These are phyloP conservation scores for Malacoctenus gilli DNA, from an alignment of 2,797 vertebrate genomes.

Conservation along the genomic window DNA sequence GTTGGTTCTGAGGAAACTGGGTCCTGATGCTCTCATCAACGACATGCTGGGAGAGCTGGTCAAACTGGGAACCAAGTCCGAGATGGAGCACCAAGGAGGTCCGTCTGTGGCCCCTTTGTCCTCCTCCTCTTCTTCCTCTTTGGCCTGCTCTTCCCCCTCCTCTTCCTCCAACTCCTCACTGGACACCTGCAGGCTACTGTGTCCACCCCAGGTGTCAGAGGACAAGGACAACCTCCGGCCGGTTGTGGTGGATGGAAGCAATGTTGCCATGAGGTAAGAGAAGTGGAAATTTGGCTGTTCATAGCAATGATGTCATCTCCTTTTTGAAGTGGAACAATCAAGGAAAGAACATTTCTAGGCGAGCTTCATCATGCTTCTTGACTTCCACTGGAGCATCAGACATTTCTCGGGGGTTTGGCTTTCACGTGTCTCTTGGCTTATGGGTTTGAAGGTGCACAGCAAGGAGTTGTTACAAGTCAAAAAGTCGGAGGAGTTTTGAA, in stretches of 20 bases:
- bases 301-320: too few relatives aligned
- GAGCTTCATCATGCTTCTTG: too few relatives aligned
- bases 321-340: too few relatives aligned
- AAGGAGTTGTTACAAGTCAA: too few relatives aligned
- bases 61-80: conserved; percentile 93
- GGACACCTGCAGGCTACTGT: conserved; percentile 86
- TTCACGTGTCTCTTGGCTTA: too few relatives aligned
- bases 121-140: conserved; percentile 56
- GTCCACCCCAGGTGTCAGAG: conserved; percentile 83
- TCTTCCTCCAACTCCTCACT: conserved; percentile 73
- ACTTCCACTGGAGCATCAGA: too few relatives aligned
- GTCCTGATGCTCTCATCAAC: conserved; percentile 93
- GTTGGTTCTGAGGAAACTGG: conserved; percentile 93
- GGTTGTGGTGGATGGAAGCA: conserved; percentile 95
- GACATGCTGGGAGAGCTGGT: conserved; percentile 96
- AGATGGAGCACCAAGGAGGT: conserved; percentile 79
- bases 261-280: conserved; percentile 98
- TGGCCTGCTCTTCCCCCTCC: conserved; percentile 73
- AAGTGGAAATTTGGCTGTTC: too few relatives aligned
- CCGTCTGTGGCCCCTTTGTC: conserved; percentile 44
- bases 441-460: too few relatives aligned
- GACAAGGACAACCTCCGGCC: conserved; percentile 93
- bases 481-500: too few relatives aligned
- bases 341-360: too few relatives aligned
- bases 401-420: too few relatives aligned